Percentiles rank a stretch among this genome's conserved stretches.
phyloP scores from a whole-genome alignment of 2,888 invertebrate genomes.

The Epiperipatus broadwayi region DNA sequence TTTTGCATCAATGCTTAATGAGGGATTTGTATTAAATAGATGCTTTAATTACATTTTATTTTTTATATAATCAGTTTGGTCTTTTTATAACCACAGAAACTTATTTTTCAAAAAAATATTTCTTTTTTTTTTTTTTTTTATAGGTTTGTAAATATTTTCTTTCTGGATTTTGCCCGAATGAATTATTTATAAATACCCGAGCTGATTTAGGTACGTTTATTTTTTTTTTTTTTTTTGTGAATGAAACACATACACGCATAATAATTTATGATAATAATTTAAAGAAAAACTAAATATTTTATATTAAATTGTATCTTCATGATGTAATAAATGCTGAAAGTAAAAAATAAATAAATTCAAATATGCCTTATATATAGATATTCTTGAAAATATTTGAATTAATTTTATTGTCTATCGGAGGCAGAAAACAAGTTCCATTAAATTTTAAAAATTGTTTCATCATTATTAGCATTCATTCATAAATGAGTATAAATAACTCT shows the following conservation, averaged over 20 bases:
- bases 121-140: conserved; percentile 23
- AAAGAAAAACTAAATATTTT: no score
- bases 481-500: no score
- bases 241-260: background rate
- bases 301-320: no score
- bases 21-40: background rate
- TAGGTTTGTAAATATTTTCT: conserved; percentile 91
- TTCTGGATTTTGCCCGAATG: conserved; percentile 94
- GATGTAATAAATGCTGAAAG: background rate
- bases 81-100: background rate
- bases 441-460: no score
- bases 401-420: no score
- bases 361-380: no score
- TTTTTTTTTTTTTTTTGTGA: no score
- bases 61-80: background rate
- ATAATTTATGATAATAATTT: background rate
- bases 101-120: conserved; percentile 14
- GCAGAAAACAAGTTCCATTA: no score
- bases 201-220: conserved; percentile 54
- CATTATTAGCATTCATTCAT: no score
- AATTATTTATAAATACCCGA: conserved; percentile 89
- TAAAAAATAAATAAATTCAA: background rate
- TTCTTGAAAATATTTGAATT: no score
- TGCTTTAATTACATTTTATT: background rate
- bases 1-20: no score